These are phyloP conservation scores for Cacatua alba DNA, from an alignment of 2,113 vertebrate species.

Conservation along the genomic window DNA sequence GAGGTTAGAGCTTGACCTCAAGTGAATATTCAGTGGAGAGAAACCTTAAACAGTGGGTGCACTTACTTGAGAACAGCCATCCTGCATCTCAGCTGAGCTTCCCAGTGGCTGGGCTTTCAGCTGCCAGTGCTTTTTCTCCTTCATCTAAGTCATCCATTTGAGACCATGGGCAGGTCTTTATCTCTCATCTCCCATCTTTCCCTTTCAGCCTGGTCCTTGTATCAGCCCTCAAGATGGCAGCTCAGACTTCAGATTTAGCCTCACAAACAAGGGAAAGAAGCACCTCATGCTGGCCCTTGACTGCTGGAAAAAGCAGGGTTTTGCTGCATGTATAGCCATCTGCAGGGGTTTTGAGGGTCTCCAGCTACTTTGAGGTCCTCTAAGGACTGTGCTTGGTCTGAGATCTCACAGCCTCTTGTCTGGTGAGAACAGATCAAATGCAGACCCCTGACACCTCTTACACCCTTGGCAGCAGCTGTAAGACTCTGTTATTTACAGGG, in stretches of 20 bases:
- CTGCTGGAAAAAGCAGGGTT: neutral
- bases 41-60: neutral
- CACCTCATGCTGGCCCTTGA: neutral
- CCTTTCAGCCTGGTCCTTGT: neutral
- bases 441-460: neutral
- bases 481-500: neutral
- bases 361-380: neutral
- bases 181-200: neutral
- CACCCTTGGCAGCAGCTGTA: neutral
- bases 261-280: neutral
- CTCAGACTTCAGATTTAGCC: neutral
- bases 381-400: neutral
- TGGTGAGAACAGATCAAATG: neutral
- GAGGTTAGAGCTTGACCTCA: neutral
- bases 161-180: neutral
- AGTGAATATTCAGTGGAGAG: neutral
- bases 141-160: neutral
- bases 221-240: neutral
- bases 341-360: neutral
- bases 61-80: neutral
- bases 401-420: neutral
- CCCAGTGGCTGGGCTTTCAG: rapidly evolving
- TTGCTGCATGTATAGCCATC: rapidly evolving
- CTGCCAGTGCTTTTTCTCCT: neutral
- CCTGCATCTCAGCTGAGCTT: neutral